Evolutionary conservation across 2,888 invertebrate genomes (phyloP).

Genomic region (Mantis religiosa): DNA sequence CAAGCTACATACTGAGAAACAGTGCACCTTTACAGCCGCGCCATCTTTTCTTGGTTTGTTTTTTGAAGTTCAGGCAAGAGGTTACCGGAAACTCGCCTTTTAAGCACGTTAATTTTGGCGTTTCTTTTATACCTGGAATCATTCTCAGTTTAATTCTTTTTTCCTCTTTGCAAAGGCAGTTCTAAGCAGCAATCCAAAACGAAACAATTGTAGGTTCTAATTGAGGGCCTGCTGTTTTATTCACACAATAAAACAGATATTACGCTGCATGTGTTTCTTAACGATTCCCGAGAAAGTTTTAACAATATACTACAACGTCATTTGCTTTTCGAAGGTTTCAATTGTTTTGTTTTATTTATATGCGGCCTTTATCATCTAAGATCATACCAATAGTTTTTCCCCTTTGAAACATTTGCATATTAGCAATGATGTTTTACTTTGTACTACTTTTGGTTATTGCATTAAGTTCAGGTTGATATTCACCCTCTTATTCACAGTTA

Average conservation of each 20-base stretch:
- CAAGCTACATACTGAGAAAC: neutral
- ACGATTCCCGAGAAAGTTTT: neutral
- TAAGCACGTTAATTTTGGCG: neutral
- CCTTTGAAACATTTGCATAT: too few species aligned
- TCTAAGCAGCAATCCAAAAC: neutral
- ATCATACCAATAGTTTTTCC: too few species aligned
- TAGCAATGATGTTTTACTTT: too few species aligned
- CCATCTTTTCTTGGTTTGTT: neutral
- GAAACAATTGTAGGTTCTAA: neutral
- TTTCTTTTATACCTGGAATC: neutral
- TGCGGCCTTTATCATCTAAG: too few species aligned
- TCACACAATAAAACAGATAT: neutral
- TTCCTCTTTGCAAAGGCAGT: neutral
- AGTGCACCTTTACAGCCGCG: neutral
- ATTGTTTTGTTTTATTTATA: too few species aligned
- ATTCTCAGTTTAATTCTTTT: neutral
- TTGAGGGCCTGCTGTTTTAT: neutral
- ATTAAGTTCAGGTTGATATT: too few species aligned
- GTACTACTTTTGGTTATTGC: too few species aligned
- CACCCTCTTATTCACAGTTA: too few species aligned
- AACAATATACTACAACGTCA: neutral
- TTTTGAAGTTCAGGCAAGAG: neutral
- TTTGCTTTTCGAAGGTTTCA: neutral
- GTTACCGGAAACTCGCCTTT: neutral
- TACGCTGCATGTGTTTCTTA: neutral